A percentile compares a stretch with the other conserved stretches of the same genome.
These are phyloP conservation scores for Heteropelma amictum DNA, from an alignment of 2,888 invertebrate species.

Conservation along the genomic window DNA sequence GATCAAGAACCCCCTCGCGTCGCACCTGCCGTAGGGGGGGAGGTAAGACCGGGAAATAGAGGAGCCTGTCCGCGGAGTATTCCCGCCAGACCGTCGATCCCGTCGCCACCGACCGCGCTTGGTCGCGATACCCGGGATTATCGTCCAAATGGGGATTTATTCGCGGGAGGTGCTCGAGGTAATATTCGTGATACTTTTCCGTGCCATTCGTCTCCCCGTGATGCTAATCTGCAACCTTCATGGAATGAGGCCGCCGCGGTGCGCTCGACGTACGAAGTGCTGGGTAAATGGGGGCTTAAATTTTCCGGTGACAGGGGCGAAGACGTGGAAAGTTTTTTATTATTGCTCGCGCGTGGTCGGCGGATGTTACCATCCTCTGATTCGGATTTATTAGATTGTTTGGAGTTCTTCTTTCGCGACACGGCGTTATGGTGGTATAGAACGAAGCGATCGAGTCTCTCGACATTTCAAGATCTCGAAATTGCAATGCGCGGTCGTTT, in stretches of 20 bases:
- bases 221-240: background rate
- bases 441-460: background rate
- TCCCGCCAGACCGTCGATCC: background rate
- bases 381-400: background rate
- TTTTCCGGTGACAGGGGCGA: background rate
- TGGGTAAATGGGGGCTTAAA: background rate
- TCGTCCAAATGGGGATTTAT: background rate
- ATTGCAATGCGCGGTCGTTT: background rate
- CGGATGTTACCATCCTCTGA: background rate
- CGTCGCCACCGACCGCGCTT: background rate
- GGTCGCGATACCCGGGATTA: background rate
- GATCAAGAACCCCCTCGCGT: background rate
- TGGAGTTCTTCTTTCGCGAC: background rate
- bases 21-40: background rate
- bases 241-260: background rate
- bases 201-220: background rate
- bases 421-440: background rate
- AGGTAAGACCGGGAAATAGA: background rate
- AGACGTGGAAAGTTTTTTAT: constrained; percentile 2
- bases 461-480: background rate
- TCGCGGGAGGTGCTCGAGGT: background rate
- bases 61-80: background rate
- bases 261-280: background rate
- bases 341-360: background rate
- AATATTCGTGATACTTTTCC: background rate